Evolutionary conservation across 2,888 invertebrate genomes (phyloP), one percentile per base, ranked within the genome.

Genomic region (Alloplasta piceator): DNA sequence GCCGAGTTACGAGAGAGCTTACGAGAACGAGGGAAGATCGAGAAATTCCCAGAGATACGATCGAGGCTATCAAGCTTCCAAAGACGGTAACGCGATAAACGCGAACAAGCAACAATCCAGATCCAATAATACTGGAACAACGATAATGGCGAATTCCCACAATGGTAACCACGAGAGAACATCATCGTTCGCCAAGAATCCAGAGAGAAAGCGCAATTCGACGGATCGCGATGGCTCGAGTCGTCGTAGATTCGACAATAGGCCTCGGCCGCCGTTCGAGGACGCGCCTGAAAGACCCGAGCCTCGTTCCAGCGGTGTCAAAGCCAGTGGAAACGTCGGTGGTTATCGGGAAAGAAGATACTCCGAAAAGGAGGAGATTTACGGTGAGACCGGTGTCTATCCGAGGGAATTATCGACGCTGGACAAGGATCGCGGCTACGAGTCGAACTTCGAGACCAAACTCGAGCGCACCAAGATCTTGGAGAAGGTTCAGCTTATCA

Each of bases 361-460:
- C 67, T 91, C 92, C 0, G 91, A 91, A 36, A 91, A 90, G 52
- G 91, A 91, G 79, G 90, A 90, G 41, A 90, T 91, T 64, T 91
- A 91, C 75, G 89, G 92, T 2, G 92, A 89, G 79, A 87, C 90
- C n/a, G 83, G 82, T 0, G 86, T 86, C 48, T 86, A 80, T 16
- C 68, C 85, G 0, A 80, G 87, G 3, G 83, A 81, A 38, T 41
- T 79, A 1, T 78, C 80, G 0, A 85, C 86, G n/a, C 63, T 89
- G 9, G 92, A 92, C n/a, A 90, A 91, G 14, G 92, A 92, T 58
- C 90, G 92, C 0, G 92, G 92, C 1, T 92, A 92, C 83, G 92
- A 92, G 75, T 92, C 92, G 0, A 92, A 92, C 63, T 92, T 92
- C 41, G 92, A 92, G 76, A 92, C 92, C 0, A 92, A 92, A 66